A percentile compares a stretch with the other conserved stretches of the same genome.
These are phyloP conservation scores for Lepilemur septentrionalis DNA, from an alignment of 2,797 vertebrate genomes.

Conservation along the genomic window DNA sequence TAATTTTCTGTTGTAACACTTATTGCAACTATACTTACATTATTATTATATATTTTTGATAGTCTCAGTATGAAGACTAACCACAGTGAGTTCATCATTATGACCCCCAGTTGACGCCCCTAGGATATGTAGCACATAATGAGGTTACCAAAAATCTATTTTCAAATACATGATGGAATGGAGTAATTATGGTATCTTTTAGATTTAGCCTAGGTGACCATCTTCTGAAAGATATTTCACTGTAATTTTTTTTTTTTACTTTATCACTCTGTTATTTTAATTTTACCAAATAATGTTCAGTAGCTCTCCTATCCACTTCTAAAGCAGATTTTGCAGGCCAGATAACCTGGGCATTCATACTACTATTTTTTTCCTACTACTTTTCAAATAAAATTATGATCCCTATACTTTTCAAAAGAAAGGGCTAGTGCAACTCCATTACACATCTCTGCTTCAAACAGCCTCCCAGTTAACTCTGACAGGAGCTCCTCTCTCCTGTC, in stretches of 20 bases:
- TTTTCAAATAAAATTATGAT: neutral
- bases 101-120: neutral
- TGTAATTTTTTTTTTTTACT: neutral
- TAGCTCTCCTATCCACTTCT: neutral
- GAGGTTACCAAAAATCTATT: neutral
- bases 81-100: neutral
- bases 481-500: neutral
- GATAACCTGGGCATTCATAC: neutral
- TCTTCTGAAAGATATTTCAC: neutral
- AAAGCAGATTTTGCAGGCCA: neutral
- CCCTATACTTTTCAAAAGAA: neutral
- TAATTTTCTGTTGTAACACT: neutral
- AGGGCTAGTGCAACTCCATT: neutral
- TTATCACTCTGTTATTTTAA: neutral
- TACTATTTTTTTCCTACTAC: too few relatives aligned
- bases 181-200: neutral
- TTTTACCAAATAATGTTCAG: neutral
- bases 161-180: neutral
- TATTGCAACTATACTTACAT: neutral
- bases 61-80: neutral
- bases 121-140: neutral
- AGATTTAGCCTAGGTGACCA: neutral
- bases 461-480: neutral
- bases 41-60: neutral
- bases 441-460: neutral